Evolutionary conservation across 2,888 invertebrate species (phyloP).

Genomic region (Lampropteryx suffumata): DNA sequence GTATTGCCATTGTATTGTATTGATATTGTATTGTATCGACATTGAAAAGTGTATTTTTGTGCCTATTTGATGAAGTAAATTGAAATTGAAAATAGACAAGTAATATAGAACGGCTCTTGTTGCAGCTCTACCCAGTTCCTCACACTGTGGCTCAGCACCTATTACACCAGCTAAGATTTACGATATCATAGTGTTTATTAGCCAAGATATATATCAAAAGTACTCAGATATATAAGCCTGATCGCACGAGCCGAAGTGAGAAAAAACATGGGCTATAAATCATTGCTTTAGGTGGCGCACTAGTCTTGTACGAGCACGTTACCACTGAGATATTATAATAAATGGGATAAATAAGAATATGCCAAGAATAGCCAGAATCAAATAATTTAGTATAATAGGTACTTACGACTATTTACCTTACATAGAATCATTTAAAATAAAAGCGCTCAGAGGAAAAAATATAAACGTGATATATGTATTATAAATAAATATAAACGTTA

Average conservation of each 20-base stretch:
- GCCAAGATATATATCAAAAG: slow-evolving; percentile 73
- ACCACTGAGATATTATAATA: slow-evolving; percentile 6
- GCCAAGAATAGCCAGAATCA: no score
- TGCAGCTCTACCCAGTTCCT: neutral
- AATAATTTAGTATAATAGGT: neutral
- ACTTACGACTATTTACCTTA: no score
- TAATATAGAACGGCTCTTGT: no score
- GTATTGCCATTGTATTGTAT: no score
- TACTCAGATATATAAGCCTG: slow-evolving; percentile 70
- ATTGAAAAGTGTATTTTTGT: no score
- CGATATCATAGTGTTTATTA: slow-evolving; percentile 74
- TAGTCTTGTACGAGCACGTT: neutral
- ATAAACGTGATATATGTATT: no score
- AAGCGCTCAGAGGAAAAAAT: no score
- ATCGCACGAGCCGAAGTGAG: slow-evolving; percentile 43
- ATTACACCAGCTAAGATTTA: slow-evolving; percentile 57
- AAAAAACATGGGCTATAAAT: slow-evolving; percentile 24
- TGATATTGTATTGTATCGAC: no score
- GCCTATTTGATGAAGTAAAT: no score
- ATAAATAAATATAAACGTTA: no score
- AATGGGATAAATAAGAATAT: slow-evolving; percentile 1
- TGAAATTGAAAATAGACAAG: no score
- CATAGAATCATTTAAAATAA: no score
- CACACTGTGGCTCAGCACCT: slow-evolving; percentile 19
- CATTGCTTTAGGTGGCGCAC: slow-evolving; percentile 17